Base-by-base conservation (phyloP, 2,113 vertebrate genomes). In the Aepyceros melampus region DNA sequence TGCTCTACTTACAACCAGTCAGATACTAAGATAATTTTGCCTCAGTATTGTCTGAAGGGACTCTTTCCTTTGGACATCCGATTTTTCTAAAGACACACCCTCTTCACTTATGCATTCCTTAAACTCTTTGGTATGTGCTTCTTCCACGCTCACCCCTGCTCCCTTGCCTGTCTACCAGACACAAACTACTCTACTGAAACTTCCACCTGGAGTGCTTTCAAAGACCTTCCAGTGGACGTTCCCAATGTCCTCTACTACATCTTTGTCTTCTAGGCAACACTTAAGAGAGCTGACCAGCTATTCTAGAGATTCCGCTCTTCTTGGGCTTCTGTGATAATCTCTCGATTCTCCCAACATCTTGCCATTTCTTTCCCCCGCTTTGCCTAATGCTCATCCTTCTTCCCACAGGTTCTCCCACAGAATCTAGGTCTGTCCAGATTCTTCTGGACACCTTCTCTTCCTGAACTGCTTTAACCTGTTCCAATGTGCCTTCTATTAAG, bases 71-170 rank as follows among this genome's bases (percentile, higher is more conserved):
- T 23, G 25, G n/a, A 83, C 55, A 45, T 36, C 21, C 2, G 19
- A 64, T n/a, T 96, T 97, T 96, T 88, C 16, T n/a, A 43, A 90
- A 88, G 88, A 82, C 90, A 97, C 19, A 36, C 19, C 21, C 67
- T 95, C 88, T 90, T 95, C 67, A 90, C 58, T 92, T 67, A 67
- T 31, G 88, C 84, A 58, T 17, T 88, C 91, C 87, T 86, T 94
- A 97, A 97, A 94, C 36, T 19, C 74, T n/a, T n/a, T 89, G 92
- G 82, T 89, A 91, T 96, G 95, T 87, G 82, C 55, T 92, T 76
- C 83, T 85, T 51, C 29, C 36, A 58, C 4, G 7, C 29, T 43
- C 2, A 14, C 11, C 27, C 33, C 33, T 5, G 33, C 7, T 31
- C 36, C 16, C 25, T 64, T 74, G 60, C 81, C 9, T n/a, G 85